Evolutionary conservation across 2,888 invertebrate species (phyloP).

Genomic region (Anarsia innoxiella): DNA sequence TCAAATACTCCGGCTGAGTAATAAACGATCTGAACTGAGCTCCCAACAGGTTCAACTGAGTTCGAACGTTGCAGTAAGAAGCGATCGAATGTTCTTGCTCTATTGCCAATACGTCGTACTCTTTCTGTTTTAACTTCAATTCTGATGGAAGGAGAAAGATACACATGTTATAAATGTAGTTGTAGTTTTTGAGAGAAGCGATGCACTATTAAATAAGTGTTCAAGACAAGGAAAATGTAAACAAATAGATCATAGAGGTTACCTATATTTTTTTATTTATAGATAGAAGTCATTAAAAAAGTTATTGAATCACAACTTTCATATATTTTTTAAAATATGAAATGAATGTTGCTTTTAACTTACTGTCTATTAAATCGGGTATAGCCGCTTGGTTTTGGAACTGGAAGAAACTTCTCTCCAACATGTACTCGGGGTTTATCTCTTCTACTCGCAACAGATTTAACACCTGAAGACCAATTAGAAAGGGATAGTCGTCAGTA

Average conservation of each 20-base stretch:
- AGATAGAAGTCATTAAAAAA: too few relatives aligned
- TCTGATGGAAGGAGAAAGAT: slow-evolving; percentile 55
- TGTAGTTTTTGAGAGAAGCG: too few relatives aligned
- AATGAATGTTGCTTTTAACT: too few relatives aligned
- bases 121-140: slow-evolving; percentile 78
- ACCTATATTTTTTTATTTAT: too few relatives aligned
- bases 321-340: too few relatives aligned
- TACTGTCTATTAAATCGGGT: slow-evolving; percentile 90
- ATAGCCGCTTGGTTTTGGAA: slow-evolving; percentile 98
- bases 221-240: too few relatives aligned
- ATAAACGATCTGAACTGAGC: slow-evolving; percentile 86
- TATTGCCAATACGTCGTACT: slow-evolving; percentile 79
- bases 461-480: slow-evolving; percentile 70
- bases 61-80: slow-evolving; percentile 88
- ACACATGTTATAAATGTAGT: too few relatives aligned
- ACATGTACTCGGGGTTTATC: slow-evolving; percentile 99
- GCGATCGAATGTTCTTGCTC: slow-evolving; percentile 84
- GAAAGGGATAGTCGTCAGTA: slow-evolving; percentile 11
- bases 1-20: slow-evolving; percentile 89
- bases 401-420: slow-evolving; percentile 98
- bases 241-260: too few relatives aligned
- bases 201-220: too few relatives aligned
- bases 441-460: slow-evolving; percentile 97
- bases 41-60: slow-evolving; percentile 84
- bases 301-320: too few relatives aligned